A percentile compares a stretch with the other conserved stretches of the same genome.
Evolutionary conservation across 2,797 vertebrate species (phyloP).

Genomic region (Parambassis ranga): DNA sequence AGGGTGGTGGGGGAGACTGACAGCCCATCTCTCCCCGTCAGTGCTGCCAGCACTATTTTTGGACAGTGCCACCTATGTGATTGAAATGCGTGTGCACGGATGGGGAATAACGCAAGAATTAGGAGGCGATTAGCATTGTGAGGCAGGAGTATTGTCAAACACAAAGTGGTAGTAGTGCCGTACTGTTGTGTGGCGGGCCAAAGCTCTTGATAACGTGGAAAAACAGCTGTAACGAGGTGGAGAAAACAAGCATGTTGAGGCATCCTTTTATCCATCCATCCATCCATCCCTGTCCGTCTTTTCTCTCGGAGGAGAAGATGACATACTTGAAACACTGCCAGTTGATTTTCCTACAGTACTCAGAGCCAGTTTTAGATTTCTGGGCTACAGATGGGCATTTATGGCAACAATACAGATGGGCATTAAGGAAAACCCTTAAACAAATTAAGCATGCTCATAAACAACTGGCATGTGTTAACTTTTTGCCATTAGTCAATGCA

Average conservation of each 20-base stretch:
- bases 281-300: conserved; percentile 54
- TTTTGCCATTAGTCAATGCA: conserved; percentile 41
- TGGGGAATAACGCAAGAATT: conserved; percentile 52
- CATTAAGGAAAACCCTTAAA: conserved; percentile 66
- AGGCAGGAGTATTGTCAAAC: conserved; percentile 47
- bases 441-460: conserved; percentile 63
- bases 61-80: conserved; percentile 62
- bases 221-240: conserved; percentile 64
- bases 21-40: conserved; percentile 62
- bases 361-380: conserved; percentile 55
- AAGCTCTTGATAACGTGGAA: conserved; percentile 62
- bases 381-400: conserved; percentile 63
- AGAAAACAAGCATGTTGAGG: conserved; percentile 67
- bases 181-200: conserved; percentile 42
- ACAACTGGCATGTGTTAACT: conserved; percentile 47
- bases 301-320: conserved; percentile 60
- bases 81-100: conserved; percentile 52
- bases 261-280: conserved; percentile 61
- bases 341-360: conserved; percentile 48
- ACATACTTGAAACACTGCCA: conserved; percentile 65
- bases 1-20: no score
- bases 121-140: conserved; percentile 56
- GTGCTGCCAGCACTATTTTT: conserved; percentile 60
- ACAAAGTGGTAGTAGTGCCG: conserved; percentile 38
- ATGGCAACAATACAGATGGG: conserved; percentile 58